These are phyloP conservation scores for Diorhabda carinulata DNA, from an alignment of 1,140 invertebrate species.

Conservation along the genomic window DNA sequence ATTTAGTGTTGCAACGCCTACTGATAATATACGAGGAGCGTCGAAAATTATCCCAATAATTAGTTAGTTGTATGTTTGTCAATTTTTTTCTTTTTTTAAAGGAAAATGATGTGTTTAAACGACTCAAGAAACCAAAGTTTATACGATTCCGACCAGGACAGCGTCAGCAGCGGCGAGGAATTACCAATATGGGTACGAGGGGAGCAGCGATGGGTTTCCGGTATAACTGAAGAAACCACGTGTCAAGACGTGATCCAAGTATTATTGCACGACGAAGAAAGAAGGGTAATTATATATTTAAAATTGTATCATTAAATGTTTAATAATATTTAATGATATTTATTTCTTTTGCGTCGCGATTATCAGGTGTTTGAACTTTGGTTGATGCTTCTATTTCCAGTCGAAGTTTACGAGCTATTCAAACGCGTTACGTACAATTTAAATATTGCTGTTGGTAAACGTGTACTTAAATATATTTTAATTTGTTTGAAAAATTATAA, in stretches of 20 bases:
- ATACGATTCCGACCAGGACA: slow-evolving; percentile 39
- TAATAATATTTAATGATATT: no score
- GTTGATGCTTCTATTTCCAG: neutral
- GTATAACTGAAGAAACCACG: slow-evolving; percentile 69
- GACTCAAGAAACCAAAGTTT: slow-evolving; percentile 25
- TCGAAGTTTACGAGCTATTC: slow-evolving; percentile 4
- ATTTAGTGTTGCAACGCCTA: no score
- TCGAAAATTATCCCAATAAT: no score
- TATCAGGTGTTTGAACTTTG: neutral
- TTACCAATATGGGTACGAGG: slow-evolving; percentile 75
- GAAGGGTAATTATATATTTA: slow-evolving; percentile 31
- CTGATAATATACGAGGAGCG: no score
- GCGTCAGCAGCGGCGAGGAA: slow-evolving; percentile 53
- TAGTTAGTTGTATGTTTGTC: neutral
- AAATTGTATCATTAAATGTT: no score
- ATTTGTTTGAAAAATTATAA: no score
- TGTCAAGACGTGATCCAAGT: slow-evolving; percentile 73
- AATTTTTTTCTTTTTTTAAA: neutral
- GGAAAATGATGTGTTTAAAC: slow-evolving; percentile 40
- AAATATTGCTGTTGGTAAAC: neutral
- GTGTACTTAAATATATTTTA: neutral
- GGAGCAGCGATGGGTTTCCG: slow-evolving; percentile 73
- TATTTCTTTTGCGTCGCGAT: neutral
- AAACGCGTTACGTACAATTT: no score
- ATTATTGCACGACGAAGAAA: slow-evolving; percentile 52